A percentile compares a stretch with the other conserved stretches of the same genome.
Conservation (phyloP, 1,140 invertebrate genomes). For the Rhyacophila brunnea region DNA sequence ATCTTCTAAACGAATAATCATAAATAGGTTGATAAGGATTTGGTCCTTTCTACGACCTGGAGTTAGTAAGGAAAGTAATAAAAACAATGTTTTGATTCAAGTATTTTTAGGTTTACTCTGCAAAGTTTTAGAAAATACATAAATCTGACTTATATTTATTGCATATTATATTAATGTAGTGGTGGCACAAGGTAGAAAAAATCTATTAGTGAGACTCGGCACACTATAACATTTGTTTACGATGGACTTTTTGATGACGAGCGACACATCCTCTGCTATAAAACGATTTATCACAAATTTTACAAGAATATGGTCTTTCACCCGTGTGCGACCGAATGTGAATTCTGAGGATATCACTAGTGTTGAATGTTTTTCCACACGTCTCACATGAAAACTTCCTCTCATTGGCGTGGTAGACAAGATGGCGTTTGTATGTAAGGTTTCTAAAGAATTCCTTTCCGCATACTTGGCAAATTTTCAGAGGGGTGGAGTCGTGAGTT, state of each 20-base stretch:
- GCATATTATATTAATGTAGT: too few relatives aligned
- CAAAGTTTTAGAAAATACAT: too few relatives aligned
- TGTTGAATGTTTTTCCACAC: slow-evolving; percentile 56
- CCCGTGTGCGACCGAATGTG: slow-evolving; percentile 75
- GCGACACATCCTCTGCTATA: slow-evolving; percentile 50
- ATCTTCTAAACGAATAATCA: too few relatives aligned
- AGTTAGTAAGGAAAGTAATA: too few relatives aligned
- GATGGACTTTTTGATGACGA: slow-evolving; percentile 42
- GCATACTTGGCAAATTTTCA: slow-evolving; percentile 51
- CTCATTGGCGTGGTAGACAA: slow-evolving; percentile 50
- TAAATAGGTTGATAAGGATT: too few relatives aligned
- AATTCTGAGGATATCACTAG: slow-evolving; percentile 59
- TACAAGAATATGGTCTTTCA: slow-evolving; percentile 61
- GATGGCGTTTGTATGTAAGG: slow-evolving; percentile 47
- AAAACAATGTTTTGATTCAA: too few relatives aligned
- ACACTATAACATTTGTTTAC: slow-evolving; percentile 11
- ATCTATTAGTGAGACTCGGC: too few relatives aligned
- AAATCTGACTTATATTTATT: too few relatives aligned
- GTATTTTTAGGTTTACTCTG: too few relatives aligned
- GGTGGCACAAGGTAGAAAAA: too few relatives aligned
- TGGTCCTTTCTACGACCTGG: too few relatives aligned
- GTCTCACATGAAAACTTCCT: slow-evolving; percentile 53
- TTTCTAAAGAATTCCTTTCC: slow-evolving; percentile 50
- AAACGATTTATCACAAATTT: slow-evolving; percentile 55
- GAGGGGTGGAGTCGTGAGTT: slow-evolving; percentile 48